Evolutionary conservation across 1,140 invertebrate genomes (phyloP).

Genomic region (Cryptotermes secundus): DNA sequence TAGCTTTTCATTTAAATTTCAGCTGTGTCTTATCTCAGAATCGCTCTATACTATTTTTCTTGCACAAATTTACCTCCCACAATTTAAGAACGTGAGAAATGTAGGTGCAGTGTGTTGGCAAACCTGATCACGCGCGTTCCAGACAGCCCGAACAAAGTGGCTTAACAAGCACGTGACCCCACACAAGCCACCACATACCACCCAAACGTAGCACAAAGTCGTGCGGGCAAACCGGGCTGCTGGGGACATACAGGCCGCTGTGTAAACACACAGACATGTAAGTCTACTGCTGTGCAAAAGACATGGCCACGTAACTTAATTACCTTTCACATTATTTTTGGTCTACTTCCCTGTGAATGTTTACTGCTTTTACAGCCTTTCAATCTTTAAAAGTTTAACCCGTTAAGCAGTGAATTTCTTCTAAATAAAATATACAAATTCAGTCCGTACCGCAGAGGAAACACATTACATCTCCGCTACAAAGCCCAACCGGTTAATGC

Average conservation of each 20-base stretch:
- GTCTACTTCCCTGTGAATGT: too few relatives aligned
- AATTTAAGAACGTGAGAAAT: background rate
- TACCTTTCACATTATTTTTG: too few relatives aligned
- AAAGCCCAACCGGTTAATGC: too few relatives aligned
- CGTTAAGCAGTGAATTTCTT: too few relatives aligned
- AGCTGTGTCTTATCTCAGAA: background rate
- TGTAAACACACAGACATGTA: background rate
- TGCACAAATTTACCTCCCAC: background rate
- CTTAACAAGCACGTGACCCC: conserved; percentile 14
- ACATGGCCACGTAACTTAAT: background rate
- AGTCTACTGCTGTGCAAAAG: background rate
- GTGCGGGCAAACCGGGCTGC: background rate
- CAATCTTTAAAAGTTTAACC: too few relatives aligned
- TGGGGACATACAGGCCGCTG: background rate
- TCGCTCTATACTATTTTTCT: background rate
- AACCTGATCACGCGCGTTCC: background rate
- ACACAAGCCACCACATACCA: too few relatives aligned
- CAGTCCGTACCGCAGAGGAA: too few relatives aligned
- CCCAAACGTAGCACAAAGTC: background rate
- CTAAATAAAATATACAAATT: too few relatives aligned
- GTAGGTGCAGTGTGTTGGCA: background rate
- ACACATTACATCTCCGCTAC: too few relatives aligned
- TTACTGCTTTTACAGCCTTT: too few relatives aligned
- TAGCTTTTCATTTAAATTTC: background rate
- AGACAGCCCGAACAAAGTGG: background rate